Conservation (phyloP, 2,888 invertebrate genomes). For the Eupithecia abbreviata region DNA sequence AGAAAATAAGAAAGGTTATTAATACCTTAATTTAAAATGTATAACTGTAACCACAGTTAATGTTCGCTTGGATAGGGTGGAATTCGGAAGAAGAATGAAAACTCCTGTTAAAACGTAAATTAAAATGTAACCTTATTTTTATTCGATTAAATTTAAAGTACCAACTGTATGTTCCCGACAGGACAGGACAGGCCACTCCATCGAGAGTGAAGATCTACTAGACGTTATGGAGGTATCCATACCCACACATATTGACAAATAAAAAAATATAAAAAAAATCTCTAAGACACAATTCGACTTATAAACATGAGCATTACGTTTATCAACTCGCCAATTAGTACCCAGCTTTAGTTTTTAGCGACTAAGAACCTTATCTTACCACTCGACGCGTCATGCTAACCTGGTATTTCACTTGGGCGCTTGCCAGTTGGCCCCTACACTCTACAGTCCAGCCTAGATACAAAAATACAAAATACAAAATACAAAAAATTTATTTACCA, state of each 20-base stretch:
- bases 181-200: too few species aligned
- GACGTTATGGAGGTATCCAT: too few species aligned
- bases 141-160: too few species aligned
- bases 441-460: not conserved
- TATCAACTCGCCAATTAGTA: not conserved
- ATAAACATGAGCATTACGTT: not conserved
- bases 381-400: conserved; percentile 23
- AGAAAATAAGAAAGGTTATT: too few species aligned
- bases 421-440: conserved; percentile 10
- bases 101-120: not conserved
- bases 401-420: conserved; percentile 28
- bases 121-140: not conserved
- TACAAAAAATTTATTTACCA: too few species aligned
- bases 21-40: too few species aligned
- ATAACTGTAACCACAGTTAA: not conserved
- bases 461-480: too few species aligned
- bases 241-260: too few species aligned
- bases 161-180: too few species aligned
- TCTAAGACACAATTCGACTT: not conserved
- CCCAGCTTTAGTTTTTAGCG: not conserved
- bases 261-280: not conserved
- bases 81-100: not conserved
- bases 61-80: not conserved
- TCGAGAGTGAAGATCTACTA: too few species aligned
- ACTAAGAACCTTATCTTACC: not conserved